Conservation (phyloP, 2,113 vertebrate genomes). For the Cochlearius cochlearius region DNA sequence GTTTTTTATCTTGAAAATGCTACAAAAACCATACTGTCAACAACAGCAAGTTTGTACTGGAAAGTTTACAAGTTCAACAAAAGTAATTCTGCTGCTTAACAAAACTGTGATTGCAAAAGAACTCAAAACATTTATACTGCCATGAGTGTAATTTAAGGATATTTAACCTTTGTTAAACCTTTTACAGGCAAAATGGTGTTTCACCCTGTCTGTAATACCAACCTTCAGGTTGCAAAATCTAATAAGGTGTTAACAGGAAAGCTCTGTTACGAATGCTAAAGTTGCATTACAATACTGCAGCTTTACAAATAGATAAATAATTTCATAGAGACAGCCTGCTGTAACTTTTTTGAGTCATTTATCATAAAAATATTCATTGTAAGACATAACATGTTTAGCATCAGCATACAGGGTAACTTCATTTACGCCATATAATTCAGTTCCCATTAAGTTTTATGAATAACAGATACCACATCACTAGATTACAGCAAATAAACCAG, state of each 20-base stretch:
- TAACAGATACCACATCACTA: not conserved
- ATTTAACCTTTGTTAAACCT: not conserved
- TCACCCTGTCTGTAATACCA: not conserved
- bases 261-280: not conserved
- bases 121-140: constrained; percentile 47
- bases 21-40: constrained; percentile 14
- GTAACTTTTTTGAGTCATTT: not conserved
- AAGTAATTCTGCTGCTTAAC: constrained; percentile 34
- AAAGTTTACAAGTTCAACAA: constrained; percentile 57
- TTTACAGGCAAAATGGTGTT: not conserved
- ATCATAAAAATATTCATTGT: not conserved
- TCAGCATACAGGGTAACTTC: not conserved
- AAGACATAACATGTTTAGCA: not conserved
- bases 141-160: constrained; percentile 24
- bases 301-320: not conserved
- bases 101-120: constrained; percentile 56
- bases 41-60: constrained; percentile 53
- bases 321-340: not conserved
- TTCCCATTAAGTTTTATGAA: rapidly evolving
- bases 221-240: not conserved
- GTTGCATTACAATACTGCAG: not conserved
- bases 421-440: not conserved
- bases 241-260: not conserved
- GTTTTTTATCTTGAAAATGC: constrained; percentile 42
- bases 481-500: not conserved